Base-by-base conservation (phyloP, 2,113 vertebrate genomes). In the Aythya baeri region DNA sequence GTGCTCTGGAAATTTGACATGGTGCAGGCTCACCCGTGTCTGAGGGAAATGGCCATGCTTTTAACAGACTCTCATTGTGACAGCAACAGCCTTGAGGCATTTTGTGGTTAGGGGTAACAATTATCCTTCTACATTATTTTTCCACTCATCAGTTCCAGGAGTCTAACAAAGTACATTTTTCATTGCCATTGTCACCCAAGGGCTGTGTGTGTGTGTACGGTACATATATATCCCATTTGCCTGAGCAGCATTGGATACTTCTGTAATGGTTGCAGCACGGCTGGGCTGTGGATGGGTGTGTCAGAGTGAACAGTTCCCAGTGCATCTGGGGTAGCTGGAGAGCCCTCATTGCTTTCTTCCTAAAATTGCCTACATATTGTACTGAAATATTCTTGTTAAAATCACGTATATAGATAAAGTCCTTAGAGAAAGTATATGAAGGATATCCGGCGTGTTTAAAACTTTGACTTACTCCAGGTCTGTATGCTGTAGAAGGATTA, bases 281-380 rank as follows among this genome's bases (percentile, higher is more conserved):
- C 49, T 0, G 6, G 67, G 71, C 91, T 91, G 76, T 57, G 78
- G 52, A 95, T 91, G 97, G 96, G 92, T 94, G 94, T 97, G 95
- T 93, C 22, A 0, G 38, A 50, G 44, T 12, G 57, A 93, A 31
- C 44, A 68, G 77, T 70, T 94, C 49, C n/a, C 57, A 21, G 25
- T 1, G 2, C 38, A n/a, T 73, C 86, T 36, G 22, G 41, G 72
- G 17, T n/a, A 66, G 34, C 29, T 46, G 71, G 66, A 77, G 63
- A 49, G 50, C 17, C 21, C 17, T 72, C 41, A 2, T 3, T 25
- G 61, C 72, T 92, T 75, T n/a, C 43, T 17, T 31, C 22, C 12
- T 72, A 15, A 80, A 90, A 49, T 7, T 9, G 0, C 29, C 20
- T 50, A 22, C 12, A 27, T 2, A 0, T 25, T 20, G 8, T 46